These are phyloP conservation scores for Anas platyrhynchos DNA, from an alignment of 2,113 vertebrate genomes.

Conservation along the genomic window DNA sequence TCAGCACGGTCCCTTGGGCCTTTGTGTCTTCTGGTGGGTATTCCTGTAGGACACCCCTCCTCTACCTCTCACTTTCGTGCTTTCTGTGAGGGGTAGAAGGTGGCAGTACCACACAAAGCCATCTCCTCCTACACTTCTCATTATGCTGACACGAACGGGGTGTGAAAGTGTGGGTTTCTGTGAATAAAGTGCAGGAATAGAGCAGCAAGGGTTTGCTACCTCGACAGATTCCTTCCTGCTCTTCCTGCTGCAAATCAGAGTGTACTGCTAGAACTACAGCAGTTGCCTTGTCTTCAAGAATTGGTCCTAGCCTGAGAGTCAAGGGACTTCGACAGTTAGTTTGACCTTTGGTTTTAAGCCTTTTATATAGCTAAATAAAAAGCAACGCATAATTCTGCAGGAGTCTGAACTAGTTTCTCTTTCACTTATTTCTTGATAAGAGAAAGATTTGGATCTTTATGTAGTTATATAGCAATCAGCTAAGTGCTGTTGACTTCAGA, in stretches of 20 bases:
- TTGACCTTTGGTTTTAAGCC: neutral
- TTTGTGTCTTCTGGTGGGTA: neutral
- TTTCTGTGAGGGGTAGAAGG: neutral
- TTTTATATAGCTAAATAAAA: neutral
- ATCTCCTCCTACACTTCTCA: rapidly evolving
- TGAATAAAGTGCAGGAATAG: neutral
- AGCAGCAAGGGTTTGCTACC: neutral
- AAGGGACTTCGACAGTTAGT: neutral
- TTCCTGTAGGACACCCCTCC: neutral
- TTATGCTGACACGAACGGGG: rapidly evolving
- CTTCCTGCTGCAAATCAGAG: neutral
- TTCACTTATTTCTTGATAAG: rapidly evolving
- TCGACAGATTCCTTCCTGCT: neutral
- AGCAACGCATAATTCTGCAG: neutral
- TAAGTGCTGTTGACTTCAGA: neutral
- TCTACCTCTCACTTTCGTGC: rapidly evolving
- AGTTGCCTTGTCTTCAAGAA: neutral
- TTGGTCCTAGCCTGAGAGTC: rapidly evolving
- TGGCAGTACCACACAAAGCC: neutral
- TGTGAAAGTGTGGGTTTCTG: too few relatives aligned
- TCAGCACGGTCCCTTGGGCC: neutral
- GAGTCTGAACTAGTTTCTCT: neutral
- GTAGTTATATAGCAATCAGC: rapidly evolving
- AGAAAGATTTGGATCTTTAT: neutral
- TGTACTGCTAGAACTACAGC: rapidly evolving